Evolutionary conservation across 2,888 invertebrate species (phyloP), one percentile per base, ranked within the genome.

Genomic region (Pogonocherus hispidulus): DNA sequence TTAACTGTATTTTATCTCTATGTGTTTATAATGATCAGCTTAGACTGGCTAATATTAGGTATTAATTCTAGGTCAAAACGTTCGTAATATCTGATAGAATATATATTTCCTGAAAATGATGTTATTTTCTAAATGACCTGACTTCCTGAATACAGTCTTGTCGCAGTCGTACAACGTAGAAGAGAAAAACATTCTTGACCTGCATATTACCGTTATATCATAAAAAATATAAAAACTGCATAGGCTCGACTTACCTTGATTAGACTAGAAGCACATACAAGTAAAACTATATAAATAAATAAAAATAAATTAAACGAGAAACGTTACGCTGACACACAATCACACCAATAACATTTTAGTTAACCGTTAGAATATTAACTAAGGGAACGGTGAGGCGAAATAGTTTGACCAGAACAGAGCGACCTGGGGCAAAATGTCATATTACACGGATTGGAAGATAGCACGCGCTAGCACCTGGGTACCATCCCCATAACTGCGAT

Each of bases 401-500:
- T 5, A 27, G 8, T 27, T 27, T 3, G 8, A n/a, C 11, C 3
- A 11, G 9, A 37, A 9, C 37, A 11, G 1, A 37, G 11, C n/a
- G 41, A 14, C 14, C 41, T 4, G 41, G 41, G n/a, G 14, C 41
- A 1, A 41, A 41, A 41, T 62, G 18, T 49, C 62, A 62, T 62
- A 62, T 62, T 62, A 62, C 51, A 22, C 51, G 51, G 19, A 35
- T 62, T 67, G 76, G 74, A 60, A 74, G 79, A 71, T 73, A 78
- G 77, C 79, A 81, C 82, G 82, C 80, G 81, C 79, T 79, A 79
- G 70, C 74, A 70, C 72, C 70, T 77, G 76, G 78, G 76, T 75
- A 81, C 78, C 83, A 81, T 83, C 81, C 79, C 81, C 82, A 80
- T 79, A 79, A 76, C 78, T 74, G 76, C 80, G 81, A 70, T 82